Evolutionary conservation across 2,888 invertebrate species (phyloP).

Genomic region (Nymphalis c-album): DNA sequence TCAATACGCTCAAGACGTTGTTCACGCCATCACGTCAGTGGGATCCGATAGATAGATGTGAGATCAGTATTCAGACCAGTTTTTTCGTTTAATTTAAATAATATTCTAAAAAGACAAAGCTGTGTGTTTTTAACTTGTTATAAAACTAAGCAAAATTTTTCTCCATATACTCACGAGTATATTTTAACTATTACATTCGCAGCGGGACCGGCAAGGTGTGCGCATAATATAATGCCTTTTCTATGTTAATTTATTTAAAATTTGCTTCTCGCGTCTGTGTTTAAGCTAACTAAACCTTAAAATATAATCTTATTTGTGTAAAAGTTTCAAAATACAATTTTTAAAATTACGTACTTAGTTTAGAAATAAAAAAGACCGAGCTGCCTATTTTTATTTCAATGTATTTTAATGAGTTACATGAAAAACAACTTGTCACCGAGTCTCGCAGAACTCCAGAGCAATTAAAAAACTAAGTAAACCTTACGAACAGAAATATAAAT

Average conservation of each 20-base stretch:
- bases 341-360: not conserved
- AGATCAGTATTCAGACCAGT: not conserved
- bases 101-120: not conserved
- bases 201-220: constrained; percentile 3
- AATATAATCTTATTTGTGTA: constrained; percentile 1
- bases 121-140: not conserved
- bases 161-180: not conserved
- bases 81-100: not conserved
- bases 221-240: constrained; percentile 2
- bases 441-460: constrained; percentile 2
- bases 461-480: constrained; percentile 7
- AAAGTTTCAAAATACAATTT: not conserved
- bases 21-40: too few species aligned
- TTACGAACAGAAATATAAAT: constrained; percentile 3
- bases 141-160: not conserved
- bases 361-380: not conserved
- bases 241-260: constrained; percentile 15
- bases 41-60: too few species aligned
- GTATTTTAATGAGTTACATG: constrained; percentile 1
- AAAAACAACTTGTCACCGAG: constrained; percentile 7
- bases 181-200: constrained; percentile 4
- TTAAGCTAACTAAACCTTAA: constrained; percentile 1
- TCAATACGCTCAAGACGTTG: too few species aligned
- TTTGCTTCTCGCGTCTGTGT: constrained; percentile 4
- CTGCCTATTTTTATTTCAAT: not conserved